These are phyloP conservation scores for Thomomys bottae DNA, from an alignment of 2,113 vertebrate species.

Conservation along the genomic window DNA sequence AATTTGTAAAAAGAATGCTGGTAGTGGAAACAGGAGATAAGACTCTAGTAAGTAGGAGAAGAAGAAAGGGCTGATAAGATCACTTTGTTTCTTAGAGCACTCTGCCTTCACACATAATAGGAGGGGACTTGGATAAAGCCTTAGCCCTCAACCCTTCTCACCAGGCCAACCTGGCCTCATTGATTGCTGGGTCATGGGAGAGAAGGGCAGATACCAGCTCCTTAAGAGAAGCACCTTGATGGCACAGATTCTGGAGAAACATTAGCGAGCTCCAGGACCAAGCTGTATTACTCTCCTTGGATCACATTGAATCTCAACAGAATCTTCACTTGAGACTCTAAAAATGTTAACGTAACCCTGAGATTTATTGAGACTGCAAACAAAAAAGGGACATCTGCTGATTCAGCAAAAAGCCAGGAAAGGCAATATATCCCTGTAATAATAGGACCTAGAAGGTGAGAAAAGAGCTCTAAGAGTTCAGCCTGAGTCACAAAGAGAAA, in stretches of 20 bases:
- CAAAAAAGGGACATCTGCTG: neutral
- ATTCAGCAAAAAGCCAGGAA: neutral
- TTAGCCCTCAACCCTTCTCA: neutral
- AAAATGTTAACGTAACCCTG: neutral
- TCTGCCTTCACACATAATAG: neutral
- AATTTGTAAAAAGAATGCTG: neutral
- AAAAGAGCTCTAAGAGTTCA: no score
- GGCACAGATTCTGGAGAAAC: no score
- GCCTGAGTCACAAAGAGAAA: no score
- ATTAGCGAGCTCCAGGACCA: neutral
- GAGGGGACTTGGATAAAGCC: neutral
- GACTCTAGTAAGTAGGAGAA: neutral
- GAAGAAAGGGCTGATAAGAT: neutral
- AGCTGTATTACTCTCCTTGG: accelerated
- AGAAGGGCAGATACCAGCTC: no score
- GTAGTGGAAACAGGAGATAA: neutral
- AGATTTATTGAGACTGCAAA: no score
- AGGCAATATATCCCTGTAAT: no score
- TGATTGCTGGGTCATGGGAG: accelerated
- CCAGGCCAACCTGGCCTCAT: neutral
- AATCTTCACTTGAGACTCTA: neutral
- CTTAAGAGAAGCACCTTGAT: accelerated
- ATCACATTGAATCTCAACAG: neutral
- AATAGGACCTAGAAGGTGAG: no score
- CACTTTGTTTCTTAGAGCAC: neutral